Evolutionary conservation across 2,113 vertebrate species (phyloP).

Genomic region (Dipodomys spectabilis): DNA sequence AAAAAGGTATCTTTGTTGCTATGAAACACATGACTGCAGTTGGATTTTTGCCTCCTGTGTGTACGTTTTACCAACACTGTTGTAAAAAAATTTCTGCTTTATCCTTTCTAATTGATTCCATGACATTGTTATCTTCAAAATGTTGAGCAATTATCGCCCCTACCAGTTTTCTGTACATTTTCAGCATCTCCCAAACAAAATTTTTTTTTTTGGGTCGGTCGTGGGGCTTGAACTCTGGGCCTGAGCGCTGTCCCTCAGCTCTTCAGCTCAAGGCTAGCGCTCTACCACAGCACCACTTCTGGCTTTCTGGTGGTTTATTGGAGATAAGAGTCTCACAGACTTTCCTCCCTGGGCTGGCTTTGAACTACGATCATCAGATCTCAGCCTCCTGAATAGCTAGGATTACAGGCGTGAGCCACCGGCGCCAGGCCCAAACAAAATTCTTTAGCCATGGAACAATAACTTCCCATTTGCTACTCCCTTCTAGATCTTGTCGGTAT

Average conservation of each 20-base stretch:
- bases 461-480: background rate
- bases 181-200: background rate
- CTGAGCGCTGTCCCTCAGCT: too few relatives aligned
- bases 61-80: background rate
- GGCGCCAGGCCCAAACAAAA: background rate
- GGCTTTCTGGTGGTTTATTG: too few relatives aligned
- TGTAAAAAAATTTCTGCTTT: constrained; percentile 33
- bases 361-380: too few relatives aligned
- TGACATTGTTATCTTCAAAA: background rate
- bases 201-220: too few relatives aligned
- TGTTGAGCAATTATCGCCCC: background rate
- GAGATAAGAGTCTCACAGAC: too few relatives aligned
- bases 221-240: too few relatives aligned
- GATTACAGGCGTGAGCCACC: too few relatives aligned
- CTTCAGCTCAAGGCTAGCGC: too few relatives aligned
- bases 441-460: background rate
- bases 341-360: too few relatives aligned
- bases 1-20: background rate
- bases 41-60: constrained; percentile 16
- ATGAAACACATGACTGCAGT: background rate
- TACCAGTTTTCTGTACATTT: background rate
- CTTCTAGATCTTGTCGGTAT: background rate
- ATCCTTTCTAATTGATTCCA: background rate
- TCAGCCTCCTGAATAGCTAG: too few relatives aligned
- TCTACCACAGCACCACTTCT: too few relatives aligned